phyloP scores from a whole-genome alignment of 2,888 invertebrate genomes.

The Abrostola triplasia region DNA sequence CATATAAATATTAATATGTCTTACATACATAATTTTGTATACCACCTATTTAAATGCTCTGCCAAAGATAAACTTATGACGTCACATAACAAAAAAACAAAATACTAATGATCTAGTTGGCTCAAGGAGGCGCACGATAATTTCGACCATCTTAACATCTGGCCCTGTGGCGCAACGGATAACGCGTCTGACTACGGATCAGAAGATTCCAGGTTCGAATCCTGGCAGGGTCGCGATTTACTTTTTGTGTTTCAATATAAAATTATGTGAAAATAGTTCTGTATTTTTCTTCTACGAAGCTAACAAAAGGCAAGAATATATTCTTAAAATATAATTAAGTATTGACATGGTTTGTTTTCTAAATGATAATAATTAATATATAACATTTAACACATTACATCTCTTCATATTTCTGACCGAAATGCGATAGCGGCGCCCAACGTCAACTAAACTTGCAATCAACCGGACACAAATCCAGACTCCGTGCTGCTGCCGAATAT shows the following conservation, averaged over 20 bases:
- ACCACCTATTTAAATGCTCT: slow-evolving; percentile 14
- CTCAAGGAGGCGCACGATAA: background rate
- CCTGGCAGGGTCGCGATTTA: slow-evolving; percentile 87
- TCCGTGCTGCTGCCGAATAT: too few relatives aligned
- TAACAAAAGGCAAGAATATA: too few relatives aligned
- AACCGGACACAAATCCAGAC: too few relatives aligned
- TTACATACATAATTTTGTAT: background rate
- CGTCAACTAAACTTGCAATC: too few relatives aligned
- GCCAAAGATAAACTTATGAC: slow-evolving; percentile 19
- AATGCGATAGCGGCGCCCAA: too few relatives aligned
- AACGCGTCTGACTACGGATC: slow-evolving; percentile 92
- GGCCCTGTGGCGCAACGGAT: slow-evolving; percentile 91
- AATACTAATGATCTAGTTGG: background rate
- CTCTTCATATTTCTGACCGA: too few relatives aligned
- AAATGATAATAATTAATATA: too few relatives aligned
- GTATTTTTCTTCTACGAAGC: too few relatives aligned
- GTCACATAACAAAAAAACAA: slow-evolving; percentile 11
- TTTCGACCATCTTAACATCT: rapidly evolving
- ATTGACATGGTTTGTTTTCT: too few relatives aligned
- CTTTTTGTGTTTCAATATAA: slow-evolving; percentile 25
- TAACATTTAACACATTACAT: too few relatives aligned
- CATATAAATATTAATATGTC: background rate
- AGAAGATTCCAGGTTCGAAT: slow-evolving; percentile 92
- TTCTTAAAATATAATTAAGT: too few relatives aligned
- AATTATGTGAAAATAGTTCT: background rate